Conservation (phyloP, 1,140 invertebrate genomes). For the Rhagoletis zephyria region DNA sequence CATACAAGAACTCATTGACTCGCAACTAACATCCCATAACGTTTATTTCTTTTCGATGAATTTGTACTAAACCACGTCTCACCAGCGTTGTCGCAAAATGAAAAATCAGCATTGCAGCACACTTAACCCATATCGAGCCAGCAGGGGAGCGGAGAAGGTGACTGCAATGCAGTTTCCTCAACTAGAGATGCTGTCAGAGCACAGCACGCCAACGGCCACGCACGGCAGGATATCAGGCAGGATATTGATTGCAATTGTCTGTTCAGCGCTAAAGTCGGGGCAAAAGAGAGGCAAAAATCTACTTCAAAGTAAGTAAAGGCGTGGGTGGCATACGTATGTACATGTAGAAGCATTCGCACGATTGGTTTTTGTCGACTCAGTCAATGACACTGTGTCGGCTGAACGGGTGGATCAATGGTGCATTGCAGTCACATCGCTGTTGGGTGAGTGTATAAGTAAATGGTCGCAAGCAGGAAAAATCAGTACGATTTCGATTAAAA, state of each 20-base stretch:
- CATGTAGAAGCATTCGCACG: neutral
- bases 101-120: neutral
- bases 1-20: too few relatives aligned
- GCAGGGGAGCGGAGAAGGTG: neutral
- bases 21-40: too few relatives aligned
- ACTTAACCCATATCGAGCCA: neutral
- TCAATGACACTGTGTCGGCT: slow-evolving; percentile 31
- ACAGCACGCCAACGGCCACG: neutral
- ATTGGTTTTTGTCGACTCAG: neutral
- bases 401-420: too few relatives aligned
- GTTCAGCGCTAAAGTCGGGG: too few relatives aligned
- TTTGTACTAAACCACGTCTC: too few relatives aligned
- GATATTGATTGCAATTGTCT: slow-evolving; percentile 24
- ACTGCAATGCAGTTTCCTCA: neutral
- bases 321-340: neutral
- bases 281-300: neutral
- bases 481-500: neutral
- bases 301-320: neutral
- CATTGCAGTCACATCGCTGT: neutral
- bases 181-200: neutral
- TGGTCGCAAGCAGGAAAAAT: neutral
- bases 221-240: neutral
- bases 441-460: neutral
- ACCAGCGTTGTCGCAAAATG: too few relatives aligned
- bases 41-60: too few relatives aligned